Evolutionary conservation across 1,140 invertebrate species (phyloP), one percentile per base, ranked within the genome.

Genomic region (Calosoma granatense): DNA sequence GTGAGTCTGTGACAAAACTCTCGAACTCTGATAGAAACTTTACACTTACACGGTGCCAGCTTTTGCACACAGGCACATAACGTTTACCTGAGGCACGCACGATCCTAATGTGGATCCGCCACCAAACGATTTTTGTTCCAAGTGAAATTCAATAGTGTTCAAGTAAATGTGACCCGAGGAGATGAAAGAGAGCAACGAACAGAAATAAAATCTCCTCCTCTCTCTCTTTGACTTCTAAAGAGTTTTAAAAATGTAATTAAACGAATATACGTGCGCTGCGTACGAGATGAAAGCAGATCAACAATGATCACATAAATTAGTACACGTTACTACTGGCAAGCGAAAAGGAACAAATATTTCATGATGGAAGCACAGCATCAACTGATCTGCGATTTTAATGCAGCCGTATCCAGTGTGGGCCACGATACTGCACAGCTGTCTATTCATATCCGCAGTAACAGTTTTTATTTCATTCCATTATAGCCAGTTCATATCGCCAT

Each of bases 11-110:
- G 41, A 47, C 41, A 47, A 47, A 47, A 47, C 41, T 47, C 41
- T 47, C 41, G 41, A 47, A 47, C 41, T 47, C 41, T 47, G 17
- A 47, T 47, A 17, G 41, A 47, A 47, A 47, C 41, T 47, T 47
- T 47, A 47, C 41, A 47, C 41, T 47, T 47, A 11, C 41, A 47
- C 17, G 15, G 6, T 47, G 26, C 6, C 4, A 30, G 26, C 6
- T 30, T 30, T 30, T 17, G 41, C 9, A 9, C 15, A 9, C 41
- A 17, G 9, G 41, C 41, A 17, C 17, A 47, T 47, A 47, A 47
- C 41, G 41, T 47, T 47, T 47, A 47, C 41, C 41, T 47, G 41
- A 4, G 41, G 9, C 9, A 47, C 41, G 41, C 41, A 47, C 41
- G 41, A 11, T 47, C 17, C 6, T 9, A 47, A 47, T 47, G 17